Evolutionary conservation across 2,888 invertebrate species (phyloP).

Genomic region (Aradus depressus): DNA sequence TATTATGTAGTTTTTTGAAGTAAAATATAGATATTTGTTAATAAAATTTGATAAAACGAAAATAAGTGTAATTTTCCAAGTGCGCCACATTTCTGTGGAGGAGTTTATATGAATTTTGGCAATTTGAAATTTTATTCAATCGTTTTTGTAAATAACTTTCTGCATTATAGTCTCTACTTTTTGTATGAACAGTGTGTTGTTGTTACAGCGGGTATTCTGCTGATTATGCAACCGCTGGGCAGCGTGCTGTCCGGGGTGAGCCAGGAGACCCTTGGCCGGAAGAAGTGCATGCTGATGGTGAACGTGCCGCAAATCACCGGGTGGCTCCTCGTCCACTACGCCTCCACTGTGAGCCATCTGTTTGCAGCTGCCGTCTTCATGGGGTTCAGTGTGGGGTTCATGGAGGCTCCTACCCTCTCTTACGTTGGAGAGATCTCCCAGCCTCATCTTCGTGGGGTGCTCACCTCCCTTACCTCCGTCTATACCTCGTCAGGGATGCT

Average conservation of each 20-base stretch:
- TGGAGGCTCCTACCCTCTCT: constrained; percentile 48
- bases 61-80: too few relatives aligned
- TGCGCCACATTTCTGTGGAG: too few relatives aligned
- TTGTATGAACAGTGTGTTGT: not conserved
- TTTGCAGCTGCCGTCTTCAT: constrained; percentile 43
- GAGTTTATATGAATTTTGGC: too few relatives aligned
- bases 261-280: constrained; percentile 45
- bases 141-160: not conserved
- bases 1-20: too few relatives aligned
- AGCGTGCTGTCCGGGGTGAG: constrained; percentile 46
- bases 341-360: constrained; percentile 39
- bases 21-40: too few relatives aligned
- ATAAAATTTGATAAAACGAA: too few relatives aligned
- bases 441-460: constrained; percentile 42
- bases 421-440: constrained; percentile 50
- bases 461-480: constrained; percentile 42
- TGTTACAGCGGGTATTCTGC: constrained; percentile 44
- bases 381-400: constrained; percentile 47
- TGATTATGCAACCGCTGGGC: constrained; percentile 47
- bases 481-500: constrained; percentile 44
- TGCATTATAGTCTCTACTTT: not conserved
- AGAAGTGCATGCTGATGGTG: constrained; percentile 44
- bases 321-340: constrained; percentile 45
- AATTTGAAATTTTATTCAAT: too few relatives aligned
- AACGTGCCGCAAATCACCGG: constrained; percentile 46